Conservation (phyloP, 1,140 invertebrate species). For the Lethrus apterus region DNA sequence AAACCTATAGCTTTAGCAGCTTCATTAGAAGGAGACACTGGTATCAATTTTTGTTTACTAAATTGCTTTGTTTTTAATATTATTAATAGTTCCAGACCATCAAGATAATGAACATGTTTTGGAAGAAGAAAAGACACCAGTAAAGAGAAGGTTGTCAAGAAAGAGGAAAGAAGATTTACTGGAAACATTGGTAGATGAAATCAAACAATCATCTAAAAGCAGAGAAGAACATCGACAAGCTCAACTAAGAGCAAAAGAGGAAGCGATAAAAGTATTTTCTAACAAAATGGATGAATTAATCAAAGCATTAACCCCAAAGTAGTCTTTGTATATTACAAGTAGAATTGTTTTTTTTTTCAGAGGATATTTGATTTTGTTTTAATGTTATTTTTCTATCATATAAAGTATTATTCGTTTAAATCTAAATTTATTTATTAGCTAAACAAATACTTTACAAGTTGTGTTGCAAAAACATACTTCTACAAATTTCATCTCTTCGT, state of each 20-base stretch:
- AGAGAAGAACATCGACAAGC: constrained; percentile 5
- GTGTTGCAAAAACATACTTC: neutral
- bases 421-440: no score
- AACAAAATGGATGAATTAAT: constrained; percentile 1
- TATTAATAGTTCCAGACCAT: neutral
- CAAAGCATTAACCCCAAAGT: no score
- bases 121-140: neutral
- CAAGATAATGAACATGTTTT: neutral
- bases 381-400: no score
- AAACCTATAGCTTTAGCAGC: constrained; percentile 1
- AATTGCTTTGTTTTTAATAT: neutral
- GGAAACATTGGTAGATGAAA: neutral
- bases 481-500: neutral
- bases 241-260: neutral
- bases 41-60: neutral
- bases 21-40: neutral
- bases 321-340: no score
- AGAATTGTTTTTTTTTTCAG: no score
- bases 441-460: no score
- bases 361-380: no score
- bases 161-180: neutral
- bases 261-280: neutral
- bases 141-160: neutral
- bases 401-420: no score
- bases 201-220: neutral